Conservation (phyloP, 2,113 vertebrate genomes). For the Ictalurus punctatus region DNA sequence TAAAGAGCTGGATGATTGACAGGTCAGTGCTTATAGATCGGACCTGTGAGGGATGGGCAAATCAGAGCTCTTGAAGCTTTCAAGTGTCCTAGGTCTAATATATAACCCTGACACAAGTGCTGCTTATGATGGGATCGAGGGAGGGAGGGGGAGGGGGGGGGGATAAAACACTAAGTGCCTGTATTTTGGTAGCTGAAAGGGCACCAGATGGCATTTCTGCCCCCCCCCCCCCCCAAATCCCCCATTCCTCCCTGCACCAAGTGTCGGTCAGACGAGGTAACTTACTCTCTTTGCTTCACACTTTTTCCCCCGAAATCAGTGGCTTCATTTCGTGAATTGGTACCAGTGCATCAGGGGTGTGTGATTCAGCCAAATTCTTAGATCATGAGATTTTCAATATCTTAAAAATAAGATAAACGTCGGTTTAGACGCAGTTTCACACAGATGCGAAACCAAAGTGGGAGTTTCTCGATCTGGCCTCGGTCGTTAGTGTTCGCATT, state of each 20-base stretch:
- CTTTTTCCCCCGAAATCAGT: not conserved
- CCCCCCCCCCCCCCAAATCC: too few species aligned
- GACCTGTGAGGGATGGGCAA: not conserved
- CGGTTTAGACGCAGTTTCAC: too few species aligned
- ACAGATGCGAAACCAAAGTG: not conserved
- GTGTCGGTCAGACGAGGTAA: conserved; percentile 1
- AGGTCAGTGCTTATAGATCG: not conserved
- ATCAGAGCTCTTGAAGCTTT: conserved; percentile 2
- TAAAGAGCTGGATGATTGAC: not conserved
- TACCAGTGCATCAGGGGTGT: too few species aligned
- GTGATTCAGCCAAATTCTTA: too few species aligned
- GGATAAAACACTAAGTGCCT: not conserved
- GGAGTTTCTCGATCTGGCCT: not conserved
- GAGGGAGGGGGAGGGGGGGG: not conserved
- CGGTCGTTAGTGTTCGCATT: too few species aligned
- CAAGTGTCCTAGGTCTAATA: not conserved
- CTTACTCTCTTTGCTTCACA: not conserved
- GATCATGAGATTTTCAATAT: not conserved
- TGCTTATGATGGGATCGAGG: not conserved
- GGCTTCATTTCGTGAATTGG: not conserved
- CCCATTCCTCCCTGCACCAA: not conserved
- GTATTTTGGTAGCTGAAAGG: conserved; percentile 8
- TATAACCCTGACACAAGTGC: not conserved
- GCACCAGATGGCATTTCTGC: conserved; percentile 34
- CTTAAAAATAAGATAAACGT: too few species aligned